phyloP scores from a whole-genome alignment of 2,797 vertebrate species.

The Allobates femoralis region DNA sequence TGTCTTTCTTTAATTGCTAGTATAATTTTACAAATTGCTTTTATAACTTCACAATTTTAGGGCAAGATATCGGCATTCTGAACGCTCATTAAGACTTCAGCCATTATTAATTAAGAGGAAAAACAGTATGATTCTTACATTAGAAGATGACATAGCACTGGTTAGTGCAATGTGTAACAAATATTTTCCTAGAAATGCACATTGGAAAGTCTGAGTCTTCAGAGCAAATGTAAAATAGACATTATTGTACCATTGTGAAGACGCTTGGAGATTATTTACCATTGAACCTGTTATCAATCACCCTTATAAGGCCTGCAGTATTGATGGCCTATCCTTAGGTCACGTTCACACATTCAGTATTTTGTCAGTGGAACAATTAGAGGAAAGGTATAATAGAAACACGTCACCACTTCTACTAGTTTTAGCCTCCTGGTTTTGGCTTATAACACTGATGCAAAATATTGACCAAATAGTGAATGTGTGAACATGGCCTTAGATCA shows the following conservation, averaged over 20 bases:
- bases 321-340: too few species aligned
- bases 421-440: too few species aligned
- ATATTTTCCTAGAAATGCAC: slow-evolving; percentile 5
- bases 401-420: too few species aligned
- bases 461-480: too few species aligned
- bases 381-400: too few species aligned
- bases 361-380: too few species aligned
- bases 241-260: not conserved
- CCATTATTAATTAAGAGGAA: slow-evolving; percentile 41
- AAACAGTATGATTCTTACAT: slow-evolving; percentile 16
- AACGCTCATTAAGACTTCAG: slow-evolving; percentile 44
- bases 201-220: not conserved
- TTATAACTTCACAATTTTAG: slow-evolving; percentile 38
- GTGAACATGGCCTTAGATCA: too few species aligned
- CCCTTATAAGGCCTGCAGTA: too few species aligned
- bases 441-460: too few species aligned
- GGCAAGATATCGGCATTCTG: slow-evolving; percentile 30
- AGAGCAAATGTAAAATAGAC: not conserved
- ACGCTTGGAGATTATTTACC: not conserved
- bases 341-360: too few species aligned
- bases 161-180: not conserved
- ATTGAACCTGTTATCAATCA: not conserved
- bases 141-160: slow-evolving; percentile 1
- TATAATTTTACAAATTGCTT: slow-evolving; percentile 45
- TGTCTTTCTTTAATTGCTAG: slow-evolving; percentile 48